A percentile compares a stretch with the other conserved stretches of the same genome.
These are phyloP conservation scores for Cotesia chilonis DNA, from an alignment of 1,140 invertebrate genomes.

Conservation along the genomic window DNA sequence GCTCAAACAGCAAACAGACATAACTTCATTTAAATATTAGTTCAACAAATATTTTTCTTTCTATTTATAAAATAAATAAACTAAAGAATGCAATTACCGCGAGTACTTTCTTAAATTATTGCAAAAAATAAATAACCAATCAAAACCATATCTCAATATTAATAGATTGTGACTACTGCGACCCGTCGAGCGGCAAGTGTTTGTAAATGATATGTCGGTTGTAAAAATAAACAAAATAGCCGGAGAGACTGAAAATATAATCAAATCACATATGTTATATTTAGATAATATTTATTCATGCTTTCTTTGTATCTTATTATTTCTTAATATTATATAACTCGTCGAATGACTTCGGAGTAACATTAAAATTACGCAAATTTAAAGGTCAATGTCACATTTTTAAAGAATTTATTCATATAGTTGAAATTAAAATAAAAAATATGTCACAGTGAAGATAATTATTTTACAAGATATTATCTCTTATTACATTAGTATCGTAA, in stretches of 20 bases:
- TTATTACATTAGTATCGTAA: no score
- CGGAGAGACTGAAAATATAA: not conserved
- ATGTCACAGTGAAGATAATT: no score
- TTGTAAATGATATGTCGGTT: not conserved
- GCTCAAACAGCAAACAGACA: no score
- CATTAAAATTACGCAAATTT: conserved; percentile 6
- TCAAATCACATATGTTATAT: conserved; percentile 7
- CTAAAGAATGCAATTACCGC: no score
- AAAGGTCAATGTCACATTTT: no score
- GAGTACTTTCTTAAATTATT: no score
- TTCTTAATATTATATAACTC: not conserved
- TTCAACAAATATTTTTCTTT: no score
- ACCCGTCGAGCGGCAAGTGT: not conserved
- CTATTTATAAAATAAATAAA: conserved; percentile 1
- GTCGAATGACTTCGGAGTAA: not conserved
- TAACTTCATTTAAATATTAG: no score
- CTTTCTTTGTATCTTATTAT: not conserved
- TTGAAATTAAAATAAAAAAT: not conserved
- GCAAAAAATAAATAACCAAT: not conserved
- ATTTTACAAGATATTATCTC: no score
- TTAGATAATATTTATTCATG: not conserved
- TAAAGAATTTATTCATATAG: no score
- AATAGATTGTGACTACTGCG: not conserved
- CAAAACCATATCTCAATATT: not conserved
- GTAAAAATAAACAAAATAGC: not conserved